A percentile compares a stretch with the other conserved stretches of the same genome.
These are phyloP conservation scores for Dione juno DNA, from an alignment of 2,888 invertebrate genomes.

Conservation along the genomic window DNA sequence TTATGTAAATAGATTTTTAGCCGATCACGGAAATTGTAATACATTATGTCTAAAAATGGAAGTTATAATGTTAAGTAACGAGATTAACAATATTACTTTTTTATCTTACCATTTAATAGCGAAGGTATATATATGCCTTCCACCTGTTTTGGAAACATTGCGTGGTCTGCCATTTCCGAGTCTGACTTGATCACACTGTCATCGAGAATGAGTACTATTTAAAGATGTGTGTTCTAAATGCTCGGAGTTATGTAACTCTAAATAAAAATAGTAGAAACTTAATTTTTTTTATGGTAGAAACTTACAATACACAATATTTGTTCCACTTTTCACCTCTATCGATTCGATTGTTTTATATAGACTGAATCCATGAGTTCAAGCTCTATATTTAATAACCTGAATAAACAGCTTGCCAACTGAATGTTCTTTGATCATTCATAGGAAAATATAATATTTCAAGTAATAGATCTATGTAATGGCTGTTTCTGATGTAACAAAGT, in stretches of 20 bases:
- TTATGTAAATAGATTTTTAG: constrained; percentile 8
- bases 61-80: not conserved
- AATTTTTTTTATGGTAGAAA: no score
- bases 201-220: no score
- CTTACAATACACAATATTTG: no score
- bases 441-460: not conserved
- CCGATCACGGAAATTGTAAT: not conserved
- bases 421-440: not conserved
- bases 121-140: no score
- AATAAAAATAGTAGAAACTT: no score
- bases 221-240: no score
- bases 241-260: no score
- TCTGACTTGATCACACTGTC: no score
- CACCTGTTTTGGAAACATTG: no score
- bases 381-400: not conserved
- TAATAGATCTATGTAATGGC: not conserved
- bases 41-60: not conserved
- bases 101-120: no score
- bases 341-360: not conserved
- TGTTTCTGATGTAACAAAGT: not conserved
- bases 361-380: not conserved
- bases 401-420: not conserved
- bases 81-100: not conserved
- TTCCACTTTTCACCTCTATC: no score
- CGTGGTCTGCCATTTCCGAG: no score